These are phyloP conservation scores for Psammodynastes pulverulentus DNA, from an alignment of 2,113 vertebrate genomes.

Conservation along the genomic window DNA sequence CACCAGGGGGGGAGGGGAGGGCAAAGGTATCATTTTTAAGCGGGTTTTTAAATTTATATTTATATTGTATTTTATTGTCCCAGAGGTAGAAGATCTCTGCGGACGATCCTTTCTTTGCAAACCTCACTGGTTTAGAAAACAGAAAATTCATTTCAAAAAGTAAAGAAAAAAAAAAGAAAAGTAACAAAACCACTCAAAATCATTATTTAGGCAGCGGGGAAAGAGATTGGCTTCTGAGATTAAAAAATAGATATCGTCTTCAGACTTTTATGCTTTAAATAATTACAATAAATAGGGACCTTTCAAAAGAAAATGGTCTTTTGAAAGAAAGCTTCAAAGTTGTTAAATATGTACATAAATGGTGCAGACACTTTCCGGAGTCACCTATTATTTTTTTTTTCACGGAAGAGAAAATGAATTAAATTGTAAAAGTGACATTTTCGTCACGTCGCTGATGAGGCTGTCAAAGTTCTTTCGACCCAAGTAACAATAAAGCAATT, in stretches of 20 bases:
- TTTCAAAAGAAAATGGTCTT: slow-evolving; percentile 30
- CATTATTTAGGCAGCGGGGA: slow-evolving; percentile 25
- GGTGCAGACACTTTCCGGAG: slow-evolving; percentile 15
- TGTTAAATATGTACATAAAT: slow-evolving; percentile 20
- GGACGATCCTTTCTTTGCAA: slow-evolving; percentile 70
- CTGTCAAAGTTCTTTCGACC: slow-evolving; percentile 2
- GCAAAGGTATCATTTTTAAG: background rate
- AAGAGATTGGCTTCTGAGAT: background rate
- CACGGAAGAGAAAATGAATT: background rate
- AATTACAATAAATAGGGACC: slow-evolving; percentile 62
- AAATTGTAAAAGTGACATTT: slow-evolving; percentile 11
- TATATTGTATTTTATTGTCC: slow-evolving; percentile 51
- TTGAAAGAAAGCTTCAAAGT: slow-evolving; percentile 42
- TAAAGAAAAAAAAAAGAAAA: background rate
- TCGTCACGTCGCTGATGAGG: background rate
- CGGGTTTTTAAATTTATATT: slow-evolving; percentile 36
- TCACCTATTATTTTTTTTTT: background rate
- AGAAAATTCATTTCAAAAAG: slow-evolving; percentile 53
- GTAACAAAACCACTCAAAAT: slow-evolving; percentile 18
- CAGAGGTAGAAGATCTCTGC: slow-evolving; percentile 77
- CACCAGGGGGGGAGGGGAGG: background rate
- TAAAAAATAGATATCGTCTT: slow-evolving; percentile 30
- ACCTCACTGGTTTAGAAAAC: slow-evolving; percentile 75
- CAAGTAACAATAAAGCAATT: background rate
- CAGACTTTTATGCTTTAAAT: slow-evolving; percentile 55